Evolutionary conservation across 1,140 invertebrate genomes (phyloP), one percentile per base, ranked within the genome.

Genomic region (Drosophila lacertosa): DNA sequence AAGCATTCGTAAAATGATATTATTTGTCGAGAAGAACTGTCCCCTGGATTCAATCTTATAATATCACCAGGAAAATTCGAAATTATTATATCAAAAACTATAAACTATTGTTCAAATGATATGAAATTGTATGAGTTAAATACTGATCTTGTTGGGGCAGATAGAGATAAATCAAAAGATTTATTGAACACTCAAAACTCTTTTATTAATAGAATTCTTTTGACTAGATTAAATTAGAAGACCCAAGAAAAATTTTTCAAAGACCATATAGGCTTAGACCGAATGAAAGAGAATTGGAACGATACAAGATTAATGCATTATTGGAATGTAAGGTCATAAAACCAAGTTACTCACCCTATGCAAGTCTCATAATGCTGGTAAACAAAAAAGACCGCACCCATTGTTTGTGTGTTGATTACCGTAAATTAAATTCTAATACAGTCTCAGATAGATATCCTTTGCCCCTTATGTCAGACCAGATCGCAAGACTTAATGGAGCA

Each of bases 1-100:
- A 22, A 51, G 7, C n/a, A 72, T 59, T 42, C 66, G 48, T 40
- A 50, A 18, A 73, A 73, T 55, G 63, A 73, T 24, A 60, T 72
- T 44, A 47, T 72, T 55, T 54, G 69, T 51, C 68, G 68, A 64
- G 68, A 71, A 65, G 40, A 59, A 35, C 32, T 65, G 37, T 51
- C 24, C 11, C 40, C 32, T 24, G 60, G 39, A 29, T 72, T 54
- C n/a, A n/a, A n/a, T n/a, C n/a, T n/a, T n/a, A n/a, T n/a, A n/a
- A 33, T 64, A 15, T 40, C 44, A 51, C 32, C 44, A 18, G 57
- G 40, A 22, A 60, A 72, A 48, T 72, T 72, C 13, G 47, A 72
- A 59, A 66, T 72, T 55, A 1, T 66, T 5, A 55, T 47, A 66
- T 32, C 47, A 53, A 72, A 72, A 62, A 24, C 22, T 40, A 24